These are phyloP conservation scores for Elephantulus edwardii DNA, from an alignment of 2,113 vertebrate genomes.

Conservation along the genomic window DNA sequence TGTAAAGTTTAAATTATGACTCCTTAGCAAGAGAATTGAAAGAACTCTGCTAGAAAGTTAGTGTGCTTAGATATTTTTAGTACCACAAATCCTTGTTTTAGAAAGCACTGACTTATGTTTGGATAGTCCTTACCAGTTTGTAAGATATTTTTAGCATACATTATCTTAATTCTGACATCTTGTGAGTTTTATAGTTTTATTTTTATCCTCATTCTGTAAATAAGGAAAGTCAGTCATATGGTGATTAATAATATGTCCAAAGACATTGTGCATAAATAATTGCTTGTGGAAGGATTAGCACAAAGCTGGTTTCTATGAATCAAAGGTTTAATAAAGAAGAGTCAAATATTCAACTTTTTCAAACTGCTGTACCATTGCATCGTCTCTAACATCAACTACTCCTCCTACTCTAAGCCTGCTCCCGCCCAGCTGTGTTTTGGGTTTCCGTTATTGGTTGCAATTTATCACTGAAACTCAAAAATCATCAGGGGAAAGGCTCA, in stretches of 20 bases:
- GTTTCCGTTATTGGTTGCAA: too few relatives aligned
- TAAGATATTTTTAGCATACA: neutral
- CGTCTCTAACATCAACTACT: too few relatives aligned
- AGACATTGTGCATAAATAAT: too few relatives aligned
- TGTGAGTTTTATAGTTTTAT: neutral
- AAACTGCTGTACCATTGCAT: too few relatives aligned
- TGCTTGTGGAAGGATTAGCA: too few relatives aligned
- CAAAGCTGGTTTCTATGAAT: too few relatives aligned
- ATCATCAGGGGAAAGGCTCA: too few relatives aligned
- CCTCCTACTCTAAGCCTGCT: too few relatives aligned
- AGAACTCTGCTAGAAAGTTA: neutral
- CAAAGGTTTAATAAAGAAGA: too few relatives aligned
- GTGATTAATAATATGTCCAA: neutral
- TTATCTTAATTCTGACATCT: neutral
- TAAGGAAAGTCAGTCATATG: neutral
- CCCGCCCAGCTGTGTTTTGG: too few relatives aligned
- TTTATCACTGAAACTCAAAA: too few relatives aligned
- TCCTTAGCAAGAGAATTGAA: neutral
- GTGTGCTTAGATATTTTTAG: neutral
- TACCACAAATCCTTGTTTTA: neutral
- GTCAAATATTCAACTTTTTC: too few relatives aligned
- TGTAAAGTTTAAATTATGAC: neutral
- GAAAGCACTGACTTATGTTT: neutral
- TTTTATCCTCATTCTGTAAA: neutral
- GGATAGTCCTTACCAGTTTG: neutral